Evolutionary conservation across 1,140 invertebrate genomes (phyloP).

Genomic region (Bombus terrestris): DNA sequence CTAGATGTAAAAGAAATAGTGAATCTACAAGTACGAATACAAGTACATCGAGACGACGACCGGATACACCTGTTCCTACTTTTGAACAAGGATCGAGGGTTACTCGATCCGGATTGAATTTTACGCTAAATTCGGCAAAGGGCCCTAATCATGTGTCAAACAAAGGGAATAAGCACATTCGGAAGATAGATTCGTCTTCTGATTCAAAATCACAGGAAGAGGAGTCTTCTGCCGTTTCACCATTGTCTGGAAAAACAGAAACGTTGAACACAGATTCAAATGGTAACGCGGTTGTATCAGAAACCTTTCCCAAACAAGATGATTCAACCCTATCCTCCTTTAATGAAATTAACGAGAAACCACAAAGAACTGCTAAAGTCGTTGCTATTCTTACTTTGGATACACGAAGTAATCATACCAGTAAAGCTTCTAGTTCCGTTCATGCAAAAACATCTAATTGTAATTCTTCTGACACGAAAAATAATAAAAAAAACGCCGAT

Average conservation of each 20-base stretch:
- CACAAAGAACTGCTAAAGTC: conserved; percentile 79
- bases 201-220: conserved; percentile 12
- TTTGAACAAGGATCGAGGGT: conserved; percentile 45
- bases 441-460: conserved; percentile 8
- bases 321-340: neutral
- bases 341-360: conserved; percentile 66
- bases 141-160: neutral
- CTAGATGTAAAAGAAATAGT: conserved; percentile 21
- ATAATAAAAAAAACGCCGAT: conserved; percentile 24
- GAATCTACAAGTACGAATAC: conserved; percentile 23
- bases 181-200: conserved; percentile 3
- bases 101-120: conserved; percentile 60
- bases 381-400: conserved; percentile 78
- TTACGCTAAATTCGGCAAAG: conserved; percentile 41
- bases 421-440: conserved; percentile 35
- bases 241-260: neutral
- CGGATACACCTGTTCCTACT: conserved; percentile 68
- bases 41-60: conserved; percentile 41
- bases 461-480: conserved; percentile 1
- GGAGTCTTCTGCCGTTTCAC: neutral
- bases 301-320: conserved; percentile 35
- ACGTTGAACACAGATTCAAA: conserved; percentile 64
- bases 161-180: neutral
- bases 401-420: conserved; percentile 56
- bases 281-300: conserved; percentile 65